Evolutionary conservation across 2,113 vertebrate genomes (phyloP).

Genomic region (Python bivittatus): DNA sequence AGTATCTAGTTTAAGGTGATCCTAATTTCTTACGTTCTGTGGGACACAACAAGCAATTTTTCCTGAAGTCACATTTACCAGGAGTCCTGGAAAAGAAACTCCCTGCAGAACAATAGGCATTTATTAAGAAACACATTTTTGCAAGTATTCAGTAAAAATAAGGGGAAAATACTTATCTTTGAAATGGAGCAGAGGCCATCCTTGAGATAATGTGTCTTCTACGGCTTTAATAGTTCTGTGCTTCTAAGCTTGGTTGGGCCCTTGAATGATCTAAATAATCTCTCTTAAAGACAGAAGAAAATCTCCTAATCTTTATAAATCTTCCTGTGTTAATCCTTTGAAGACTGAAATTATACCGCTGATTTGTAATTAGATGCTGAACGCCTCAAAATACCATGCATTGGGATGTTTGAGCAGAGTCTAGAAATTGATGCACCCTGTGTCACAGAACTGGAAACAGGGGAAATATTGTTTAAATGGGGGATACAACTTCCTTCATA

Average conservation of each 20-base stretch:
- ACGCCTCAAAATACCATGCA: background rate
- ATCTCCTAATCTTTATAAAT: slow-evolving; percentile 30
- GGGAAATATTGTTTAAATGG: background rate
- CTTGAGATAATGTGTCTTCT: background rate
- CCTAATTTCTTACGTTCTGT: background rate
- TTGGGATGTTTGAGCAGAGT: background rate
- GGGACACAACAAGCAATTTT: background rate
- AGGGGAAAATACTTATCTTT: background rate
- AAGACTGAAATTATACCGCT: slow-evolving; percentile 17
- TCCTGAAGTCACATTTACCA: background rate
- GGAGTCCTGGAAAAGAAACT: background rate
- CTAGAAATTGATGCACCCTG: background rate
- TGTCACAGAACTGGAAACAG: background rate
- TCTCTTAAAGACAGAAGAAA: slow-evolving; percentile 20
- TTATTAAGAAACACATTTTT: slow-evolving; percentile 1
- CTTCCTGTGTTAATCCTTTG: slow-evolving; percentile 27
- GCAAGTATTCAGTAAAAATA: slow-evolving; percentile 1
- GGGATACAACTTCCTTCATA: background rate
- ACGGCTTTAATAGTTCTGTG: background rate
- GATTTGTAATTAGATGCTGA: slow-evolving; percentile 25
- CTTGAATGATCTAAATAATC: slow-evolving; percentile 20
- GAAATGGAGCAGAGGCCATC: background rate
- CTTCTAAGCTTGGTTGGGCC: slow-evolving; percentile 1
- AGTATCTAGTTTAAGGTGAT: background rate
- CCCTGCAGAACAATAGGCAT: background rate